These are phyloP conservation scores for Lepidocolaptes lacrymiger DNA, from an alignment of 2,797 vertebrate genomes.

Conservation along the genomic window DNA sequence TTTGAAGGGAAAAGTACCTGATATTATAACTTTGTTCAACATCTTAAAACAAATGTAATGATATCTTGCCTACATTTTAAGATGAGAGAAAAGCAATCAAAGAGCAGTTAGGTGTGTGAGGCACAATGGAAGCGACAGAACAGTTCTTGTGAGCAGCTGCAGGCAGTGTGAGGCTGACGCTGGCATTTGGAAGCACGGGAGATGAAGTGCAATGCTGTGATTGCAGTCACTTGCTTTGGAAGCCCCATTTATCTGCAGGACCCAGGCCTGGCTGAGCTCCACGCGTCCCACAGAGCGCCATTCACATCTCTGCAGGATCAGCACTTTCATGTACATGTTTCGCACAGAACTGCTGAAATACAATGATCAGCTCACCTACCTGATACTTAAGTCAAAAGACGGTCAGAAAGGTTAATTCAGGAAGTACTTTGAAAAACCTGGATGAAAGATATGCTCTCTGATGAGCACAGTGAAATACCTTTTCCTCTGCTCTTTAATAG, in stretches of 20 bases:
- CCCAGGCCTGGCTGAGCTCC: background rate
- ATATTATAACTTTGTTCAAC: background rate
- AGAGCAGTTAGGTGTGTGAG: background rate
- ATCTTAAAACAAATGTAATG: background rate
- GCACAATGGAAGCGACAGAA: background rate
- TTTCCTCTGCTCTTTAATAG: background rate
- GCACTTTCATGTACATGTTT: background rate
- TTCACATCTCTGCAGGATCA: background rate
- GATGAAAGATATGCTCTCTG: background rate
- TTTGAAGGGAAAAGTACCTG: background rate
- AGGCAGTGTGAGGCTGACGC: background rate
- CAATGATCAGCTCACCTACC: background rate
- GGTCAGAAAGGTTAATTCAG: conserved; percentile 1
- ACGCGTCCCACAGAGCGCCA: background rate
- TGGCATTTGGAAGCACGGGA: background rate
- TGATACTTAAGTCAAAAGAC: background rate
- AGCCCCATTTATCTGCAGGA: background rate
- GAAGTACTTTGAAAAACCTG: background rate
- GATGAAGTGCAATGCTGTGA: background rate
- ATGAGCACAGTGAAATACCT: background rate
- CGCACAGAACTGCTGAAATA: background rate
- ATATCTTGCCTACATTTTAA: background rate
- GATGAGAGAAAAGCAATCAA: background rate
- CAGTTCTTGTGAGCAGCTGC: rapidly evolving
- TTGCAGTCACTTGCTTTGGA: background rate